phyloP scores from a whole-genome alignment of 2,113 vertebrate species.

The Chrysochloris asiatica region DNA sequence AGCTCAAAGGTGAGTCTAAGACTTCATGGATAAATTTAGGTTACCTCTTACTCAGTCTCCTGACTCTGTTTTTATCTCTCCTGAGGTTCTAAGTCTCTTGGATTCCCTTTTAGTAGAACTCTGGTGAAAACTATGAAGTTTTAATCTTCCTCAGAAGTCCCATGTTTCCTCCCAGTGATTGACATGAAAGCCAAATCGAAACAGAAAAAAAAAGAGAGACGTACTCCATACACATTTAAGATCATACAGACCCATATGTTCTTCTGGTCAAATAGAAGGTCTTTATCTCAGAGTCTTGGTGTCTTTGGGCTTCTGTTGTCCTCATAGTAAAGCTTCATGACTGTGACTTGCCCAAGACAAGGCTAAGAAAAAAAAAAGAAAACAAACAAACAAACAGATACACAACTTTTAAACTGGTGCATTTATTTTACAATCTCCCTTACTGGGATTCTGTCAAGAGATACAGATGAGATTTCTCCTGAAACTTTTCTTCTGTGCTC shows the following conservation, averaged over 20 bases:
- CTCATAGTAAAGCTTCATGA: too few species aligned
- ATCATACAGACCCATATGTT: too few species aligned
- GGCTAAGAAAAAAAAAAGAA: background rate
- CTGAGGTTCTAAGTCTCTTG: background rate
- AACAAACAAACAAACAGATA: background rate
- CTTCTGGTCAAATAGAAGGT: too few species aligned
- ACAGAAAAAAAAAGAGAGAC: background rate
- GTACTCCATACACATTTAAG: background rate
- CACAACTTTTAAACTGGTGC: too few species aligned
- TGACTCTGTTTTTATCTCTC: background rate
- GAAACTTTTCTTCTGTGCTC: background rate
- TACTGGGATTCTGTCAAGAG: background rate
- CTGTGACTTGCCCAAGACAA: too few species aligned
- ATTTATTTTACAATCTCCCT: background rate
- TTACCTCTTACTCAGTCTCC: background rate
- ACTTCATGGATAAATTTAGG: background rate
- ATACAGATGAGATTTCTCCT: background rate
- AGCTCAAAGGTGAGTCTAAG: rapidly evolving
- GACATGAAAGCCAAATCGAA: background rate
- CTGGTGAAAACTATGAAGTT: background rate
- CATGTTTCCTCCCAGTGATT: background rate
- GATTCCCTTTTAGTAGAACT: background rate
- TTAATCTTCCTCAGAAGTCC: background rate
- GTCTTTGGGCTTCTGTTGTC: too few species aligned
- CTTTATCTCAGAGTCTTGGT: too few species aligned